Base-by-base conservation (phyloP, 2,888 invertebrate species). In the Exocentrus adspersus region DNA sequence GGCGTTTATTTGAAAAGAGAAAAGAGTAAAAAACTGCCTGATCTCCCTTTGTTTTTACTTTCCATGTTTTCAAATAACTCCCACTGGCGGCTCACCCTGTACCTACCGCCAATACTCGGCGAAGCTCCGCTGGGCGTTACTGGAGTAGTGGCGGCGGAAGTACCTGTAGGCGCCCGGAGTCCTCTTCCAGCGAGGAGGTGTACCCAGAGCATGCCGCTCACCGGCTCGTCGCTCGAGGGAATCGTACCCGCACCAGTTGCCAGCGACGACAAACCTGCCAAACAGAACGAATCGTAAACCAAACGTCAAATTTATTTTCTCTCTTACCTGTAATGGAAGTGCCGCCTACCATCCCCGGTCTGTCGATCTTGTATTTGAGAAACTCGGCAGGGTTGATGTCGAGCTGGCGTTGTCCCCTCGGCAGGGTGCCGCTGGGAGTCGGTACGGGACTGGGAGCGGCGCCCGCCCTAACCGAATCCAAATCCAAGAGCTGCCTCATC, bases 341-440 rank as follows among this genome's bases (percentile, higher is more conserved):
- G 17, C 77, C 72, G 19, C 78, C 78, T 41, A 77, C 70, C 65
- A 81, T 73, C 61, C 85, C 69, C 87, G 90, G 90, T 78, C 93
- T 93, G 77, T 95, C 94, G 77, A 94, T 88, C 84, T 94, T 95
- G 84, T 95, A 95, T 85, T 95, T 94, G 77, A 93, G 88, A 84
- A 95, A 95, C 86, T 95, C 92, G 89, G 92, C 94, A 77, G 94
- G 93, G 86, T 95, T 95, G 74, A 95, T 94, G 82, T 95, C 94
- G 72, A 95, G 86, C 79, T 91, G 89, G 77, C 90, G 85, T 81
- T 90, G 91, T 73, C 85, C 86, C 77, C 91, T 86, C 42, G 90
- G 91, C 77, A 93, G 87, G 54, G 92, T 89, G 12, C 93, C 92
- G 60, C 92, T 89, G 3, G 93, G 92, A 62, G 92, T 92, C 0